A percentile compares a stretch with the other conserved stretches of the same genome.
phyloP scores from a whole-genome alignment of 1,140 invertebrate species.

The Mya arenaria region DNA sequence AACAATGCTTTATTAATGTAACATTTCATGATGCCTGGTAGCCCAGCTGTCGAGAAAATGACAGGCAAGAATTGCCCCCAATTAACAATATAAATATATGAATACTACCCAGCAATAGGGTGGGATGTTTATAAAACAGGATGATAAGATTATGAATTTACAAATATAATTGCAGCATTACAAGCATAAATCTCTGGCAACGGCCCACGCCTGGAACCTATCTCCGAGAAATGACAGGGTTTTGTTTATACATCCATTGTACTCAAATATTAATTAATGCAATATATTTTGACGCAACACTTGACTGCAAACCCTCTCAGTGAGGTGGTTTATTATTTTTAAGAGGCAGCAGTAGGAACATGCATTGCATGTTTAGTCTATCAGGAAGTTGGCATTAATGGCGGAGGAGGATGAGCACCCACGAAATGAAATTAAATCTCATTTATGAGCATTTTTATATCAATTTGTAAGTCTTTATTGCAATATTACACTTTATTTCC shows the following conservation, averaged over 20 bases:
- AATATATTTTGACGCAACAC: background rate
- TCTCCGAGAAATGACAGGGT: conserved; percentile 46
- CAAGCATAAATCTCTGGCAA: conserved; percentile 29
- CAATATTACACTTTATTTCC: too few relatives aligned
- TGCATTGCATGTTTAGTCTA: conserved; percentile 40
- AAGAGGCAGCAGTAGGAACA: conserved; percentile 14
- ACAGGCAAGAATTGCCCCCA: conserved; percentile 42
- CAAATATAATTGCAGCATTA: conserved; percentile 3
- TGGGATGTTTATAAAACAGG: conserved; percentile 46
- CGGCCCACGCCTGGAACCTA: conserved; percentile 26
- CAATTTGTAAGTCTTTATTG: too few relatives aligned
- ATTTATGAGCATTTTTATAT: too few relatives aligned
- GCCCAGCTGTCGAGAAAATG: conserved; percentile 35
- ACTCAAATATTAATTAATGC: conserved; percentile 52
- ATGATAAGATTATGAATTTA: conserved; percentile 53
- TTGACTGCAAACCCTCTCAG: background rate
- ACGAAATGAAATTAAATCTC: too few relatives aligned
- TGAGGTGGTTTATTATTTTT: conserved; percentile 16
- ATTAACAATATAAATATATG: conserved; percentile 58
- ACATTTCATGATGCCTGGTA: background rate
- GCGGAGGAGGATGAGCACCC: too few relatives aligned
- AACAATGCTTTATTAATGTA: conserved; percentile 46
- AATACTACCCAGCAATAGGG: conserved; percentile 27
- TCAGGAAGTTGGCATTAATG: background rate
- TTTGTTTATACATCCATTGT: conserved; percentile 46